A percentile compares a stretch with the other conserved stretches of the same genome.
These are phyloP conservation scores for Tapirus terrestris DNA, from an alignment of 2,113 vertebrate species.

Conservation along the genomic window DNA sequence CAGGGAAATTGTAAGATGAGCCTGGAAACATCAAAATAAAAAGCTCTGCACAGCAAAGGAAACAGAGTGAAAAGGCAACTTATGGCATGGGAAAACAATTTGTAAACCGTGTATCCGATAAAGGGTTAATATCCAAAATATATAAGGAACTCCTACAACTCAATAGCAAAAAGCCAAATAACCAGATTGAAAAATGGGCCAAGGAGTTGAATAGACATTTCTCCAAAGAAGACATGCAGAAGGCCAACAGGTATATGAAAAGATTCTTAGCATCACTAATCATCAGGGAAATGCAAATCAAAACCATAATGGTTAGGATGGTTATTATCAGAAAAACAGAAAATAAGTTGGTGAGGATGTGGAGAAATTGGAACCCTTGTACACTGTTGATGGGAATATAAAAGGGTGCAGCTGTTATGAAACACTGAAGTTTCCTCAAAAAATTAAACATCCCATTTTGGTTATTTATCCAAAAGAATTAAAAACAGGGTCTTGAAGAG, in stretches of 20 bases:
- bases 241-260: neutral
- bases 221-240: neutral
- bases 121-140: neutral
- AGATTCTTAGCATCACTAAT: neutral
- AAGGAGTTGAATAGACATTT: neutral
- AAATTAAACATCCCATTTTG: neutral
- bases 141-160: neutral
- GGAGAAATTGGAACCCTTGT: neutral
- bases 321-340: neutral
- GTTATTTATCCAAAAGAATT: neutral
- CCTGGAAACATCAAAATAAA: neutral
- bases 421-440: neutral
- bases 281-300: neutral
- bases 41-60: neutral
- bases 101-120: neutral
- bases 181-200: neutral
- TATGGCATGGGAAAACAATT: neutral
- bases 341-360: neutral
- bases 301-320: neutral
- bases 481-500: neutral
- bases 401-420: neutral
- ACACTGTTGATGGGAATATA: neutral
- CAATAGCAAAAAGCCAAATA: neutral
- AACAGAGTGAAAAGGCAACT: neutral
- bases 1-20: neutral